phyloP scores from a whole-genome alignment of 2,888 invertebrate genomes.

The Drosophila recens region DNA sequence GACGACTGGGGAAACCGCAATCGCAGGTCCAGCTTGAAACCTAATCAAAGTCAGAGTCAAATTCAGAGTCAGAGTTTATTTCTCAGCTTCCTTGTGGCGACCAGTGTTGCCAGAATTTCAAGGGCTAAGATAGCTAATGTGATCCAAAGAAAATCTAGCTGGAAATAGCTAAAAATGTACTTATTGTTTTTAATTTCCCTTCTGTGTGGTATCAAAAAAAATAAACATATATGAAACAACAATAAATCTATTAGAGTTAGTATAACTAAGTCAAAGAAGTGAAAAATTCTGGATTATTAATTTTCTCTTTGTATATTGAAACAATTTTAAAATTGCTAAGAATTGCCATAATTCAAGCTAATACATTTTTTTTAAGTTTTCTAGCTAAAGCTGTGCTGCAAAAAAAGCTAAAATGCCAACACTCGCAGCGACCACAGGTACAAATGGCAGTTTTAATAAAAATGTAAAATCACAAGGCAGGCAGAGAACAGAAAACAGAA shows the following conservation, averaged over 20 bases:
- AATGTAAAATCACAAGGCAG: slow-evolving; percentile 53
- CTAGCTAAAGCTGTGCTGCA: too few species aligned
- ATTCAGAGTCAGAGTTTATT: not conserved
- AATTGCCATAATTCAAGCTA: not conserved
- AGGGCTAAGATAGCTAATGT: too few species aligned
- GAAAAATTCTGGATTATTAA: too few species aligned
- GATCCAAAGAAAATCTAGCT: too few species aligned
- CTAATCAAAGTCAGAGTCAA: slow-evolving; percentile 44
- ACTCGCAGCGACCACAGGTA: slow-evolving; percentile 46
- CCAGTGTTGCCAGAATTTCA: not conserved
- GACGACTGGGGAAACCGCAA: slow-evolving; percentile 39
- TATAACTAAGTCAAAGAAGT: too few species aligned
- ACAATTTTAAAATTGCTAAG: too few species aligned
- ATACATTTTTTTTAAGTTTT: not conserved
- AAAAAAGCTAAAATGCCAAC: not conserved
- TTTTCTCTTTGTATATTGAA: too few species aligned
- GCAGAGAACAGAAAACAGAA: slow-evolving; percentile 10
- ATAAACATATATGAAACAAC: too few species aligned
- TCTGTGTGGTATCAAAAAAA: too few species aligned
- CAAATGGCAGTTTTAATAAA: slow-evolving; percentile 68
- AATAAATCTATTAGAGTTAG: too few species aligned
- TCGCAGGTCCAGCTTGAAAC: slow-evolving; percentile 39
- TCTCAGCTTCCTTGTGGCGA: slow-evolving; percentile 39
- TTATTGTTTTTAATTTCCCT: too few species aligned
- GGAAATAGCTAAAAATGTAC: too few species aligned